phyloP scores from a whole-genome alignment of 2,113 vertebrate species.

The Lonchura striata region DNA sequence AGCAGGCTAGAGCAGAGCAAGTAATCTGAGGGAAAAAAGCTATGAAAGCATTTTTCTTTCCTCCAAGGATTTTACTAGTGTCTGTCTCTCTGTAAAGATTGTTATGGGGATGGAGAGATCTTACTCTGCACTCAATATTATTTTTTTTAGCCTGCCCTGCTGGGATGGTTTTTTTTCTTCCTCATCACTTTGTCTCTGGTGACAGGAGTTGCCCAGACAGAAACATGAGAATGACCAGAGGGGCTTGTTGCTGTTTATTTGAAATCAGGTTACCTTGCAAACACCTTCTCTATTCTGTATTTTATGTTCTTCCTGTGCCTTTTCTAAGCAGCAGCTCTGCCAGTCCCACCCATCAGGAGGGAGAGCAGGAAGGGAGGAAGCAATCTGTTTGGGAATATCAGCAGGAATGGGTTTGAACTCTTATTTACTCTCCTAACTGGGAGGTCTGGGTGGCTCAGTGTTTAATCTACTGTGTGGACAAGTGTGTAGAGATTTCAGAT shows the following conservation, averaged over 20 bases:
- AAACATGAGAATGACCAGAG: not conserved
- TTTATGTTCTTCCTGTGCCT: not conserved
- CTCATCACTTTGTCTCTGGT: not conserved
- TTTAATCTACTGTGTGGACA: not conserved
- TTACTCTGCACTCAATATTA: not conserved
- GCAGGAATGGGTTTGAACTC: not conserved
- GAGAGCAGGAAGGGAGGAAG: not conserved
- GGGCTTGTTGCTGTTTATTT: not conserved
- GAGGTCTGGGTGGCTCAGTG: not conserved
- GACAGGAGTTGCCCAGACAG: not conserved
- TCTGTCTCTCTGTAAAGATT: slow-evolving; percentile 12
- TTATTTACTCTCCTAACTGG: not conserved
- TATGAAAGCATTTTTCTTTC: slow-evolving; percentile 35
- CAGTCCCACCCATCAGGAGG: not conserved
- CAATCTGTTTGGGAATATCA: not conserved
- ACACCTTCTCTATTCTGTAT: not conserved
- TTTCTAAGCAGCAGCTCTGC: not conserved
- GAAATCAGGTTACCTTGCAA: not conserved
- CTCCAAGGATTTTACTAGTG: slow-evolving; percentile 37
- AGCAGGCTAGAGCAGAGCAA: not conserved
- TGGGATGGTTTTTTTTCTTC: not conserved
- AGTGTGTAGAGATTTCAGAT: not conserved
- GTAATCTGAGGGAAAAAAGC: slow-evolving; percentile 24
- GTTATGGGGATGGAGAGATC: not conserved
- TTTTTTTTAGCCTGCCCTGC: not conserved